Base-by-base conservation (phyloP, 2,888 invertebrate genomes). In the Spodoptera picta region DNA sequence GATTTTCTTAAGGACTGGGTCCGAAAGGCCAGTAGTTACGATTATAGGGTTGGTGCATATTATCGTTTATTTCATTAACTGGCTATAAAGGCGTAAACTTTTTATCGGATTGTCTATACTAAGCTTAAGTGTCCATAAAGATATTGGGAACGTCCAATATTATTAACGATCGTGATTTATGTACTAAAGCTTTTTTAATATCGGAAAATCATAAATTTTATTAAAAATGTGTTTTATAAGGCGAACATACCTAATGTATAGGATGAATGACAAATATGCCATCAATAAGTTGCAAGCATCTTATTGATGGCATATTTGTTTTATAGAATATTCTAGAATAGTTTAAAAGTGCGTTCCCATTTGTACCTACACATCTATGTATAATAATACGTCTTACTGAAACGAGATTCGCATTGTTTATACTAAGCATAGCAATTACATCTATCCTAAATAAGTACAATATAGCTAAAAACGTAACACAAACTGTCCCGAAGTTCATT, bases 111-210 rank as follows among this genome's bases (percentile, higher is more conserved):
- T 63, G 53, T 53, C 70, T 72, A 64, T 72, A 73, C 74, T 74
- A 59, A 74, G 56, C 70, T 59, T 74, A 74, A 71, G 69, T 69
- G 64, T 60, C 75, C 57, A 72, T 69, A 72, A 72, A 72, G 64
- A 72, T 72, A 75, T 64, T 57, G 71, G 75, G 27, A 74, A 75
- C 70, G 59, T 60, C 43, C 64, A 60, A 64, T 75, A 51, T 69
- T 72, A 60, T 75, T 53, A 60, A 64, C 42, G 55, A 50, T 57
- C 27, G 23, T 69, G 48, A 75, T 69, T 72, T 72, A 75, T 60
- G 56, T 43, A n/a, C n/a, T n/a, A n/a, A 31, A 60, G 70, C 24
- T 57, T 72, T 62, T 73, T 75, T 64, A 69, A 70, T 58, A 68
- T 68, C 23, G 42, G 69, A 54, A 73, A 47, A 48, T 42, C 24